These are phyloP conservation scores for Psix sp. DNA, from an alignment of 1,140 invertebrate species.

Conservation along the genomic window DNA sequence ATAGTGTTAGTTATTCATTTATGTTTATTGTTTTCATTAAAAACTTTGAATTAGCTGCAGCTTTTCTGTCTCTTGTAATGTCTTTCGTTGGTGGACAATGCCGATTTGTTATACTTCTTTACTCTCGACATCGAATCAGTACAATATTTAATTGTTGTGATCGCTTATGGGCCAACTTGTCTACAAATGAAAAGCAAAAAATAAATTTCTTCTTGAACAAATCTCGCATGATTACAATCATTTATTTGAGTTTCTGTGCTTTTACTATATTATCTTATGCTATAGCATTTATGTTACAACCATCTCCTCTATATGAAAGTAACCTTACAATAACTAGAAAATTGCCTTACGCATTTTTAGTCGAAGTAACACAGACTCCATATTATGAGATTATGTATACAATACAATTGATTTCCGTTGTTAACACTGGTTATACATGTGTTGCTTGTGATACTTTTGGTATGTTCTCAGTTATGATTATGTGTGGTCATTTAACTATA, in stretches of 20 bases:
- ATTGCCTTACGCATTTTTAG: slow-evolving; percentile 52
- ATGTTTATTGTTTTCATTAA: slow-evolving; percentile 24
- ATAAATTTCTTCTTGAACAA: slow-evolving; percentile 43
- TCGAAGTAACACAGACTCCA: slow-evolving; percentile 44
- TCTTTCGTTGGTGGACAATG: slow-evolving; percentile 55
- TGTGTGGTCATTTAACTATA: slow-evolving; percentile 56
- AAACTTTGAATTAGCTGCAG: slow-evolving; percentile 24
- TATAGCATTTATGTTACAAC: slow-evolving; percentile 40
- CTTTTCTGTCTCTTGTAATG: slow-evolving; percentile 53
- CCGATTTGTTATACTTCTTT: slow-evolving; percentile 42
- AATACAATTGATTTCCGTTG: slow-evolving; percentile 36
- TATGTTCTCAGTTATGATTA: slow-evolving; percentile 41
- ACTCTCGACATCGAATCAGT: slow-evolving; percentile 28
- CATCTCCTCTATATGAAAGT: background rate
- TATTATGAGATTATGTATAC: slow-evolving; percentile 57
- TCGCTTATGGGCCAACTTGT: slow-evolving; percentile 43
- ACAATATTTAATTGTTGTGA: slow-evolving; percentile 42
- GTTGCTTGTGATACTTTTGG: slow-evolving; percentile 53
- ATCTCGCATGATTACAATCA: slow-evolving; percentile 36
- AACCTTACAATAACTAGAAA: slow-evolving; percentile 17
- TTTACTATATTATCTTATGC: slow-evolving; percentile 58
- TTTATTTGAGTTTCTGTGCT: slow-evolving; percentile 48
- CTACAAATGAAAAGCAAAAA: slow-evolving; percentile 19
- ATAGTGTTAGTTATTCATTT: slow-evolving; percentile 33
- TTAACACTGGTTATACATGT: slow-evolving; percentile 45